phyloP scores from a whole-genome alignment of 2,113 vertebrate genomes.

The Donacobius atricapilla region DNA sequence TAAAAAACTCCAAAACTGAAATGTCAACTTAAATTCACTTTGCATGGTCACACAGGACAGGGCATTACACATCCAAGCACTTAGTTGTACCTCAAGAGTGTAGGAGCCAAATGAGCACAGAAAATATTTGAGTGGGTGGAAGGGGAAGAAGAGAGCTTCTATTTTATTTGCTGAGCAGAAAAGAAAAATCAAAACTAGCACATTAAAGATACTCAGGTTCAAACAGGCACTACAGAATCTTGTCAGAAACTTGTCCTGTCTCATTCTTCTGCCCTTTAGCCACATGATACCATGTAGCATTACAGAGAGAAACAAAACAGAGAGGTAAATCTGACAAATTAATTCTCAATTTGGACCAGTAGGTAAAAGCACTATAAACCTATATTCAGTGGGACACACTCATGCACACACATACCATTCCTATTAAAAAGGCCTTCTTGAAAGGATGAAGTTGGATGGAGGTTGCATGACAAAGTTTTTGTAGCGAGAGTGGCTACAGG shows the following conservation, averaged over 20 bases:
- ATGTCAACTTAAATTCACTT: neutral
- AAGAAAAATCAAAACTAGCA: neutral
- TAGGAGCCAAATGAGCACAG: neutral
- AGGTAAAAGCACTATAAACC: neutral
- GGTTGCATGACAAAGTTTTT: neutral
- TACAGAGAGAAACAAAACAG: neutral
- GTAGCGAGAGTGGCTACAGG: fast-evolving
- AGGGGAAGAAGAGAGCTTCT: neutral
- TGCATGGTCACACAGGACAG: neutral
- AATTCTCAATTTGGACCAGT: neutral
- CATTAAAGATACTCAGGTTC: neutral
- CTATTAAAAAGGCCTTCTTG: neutral
- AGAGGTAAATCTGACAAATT: neutral
- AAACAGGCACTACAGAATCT: neutral
- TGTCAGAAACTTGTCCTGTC: neutral
- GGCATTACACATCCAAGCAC: neutral
- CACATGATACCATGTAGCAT: neutral
- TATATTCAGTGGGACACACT: neutral
- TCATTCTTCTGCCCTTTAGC: neutral
- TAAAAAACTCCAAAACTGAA: neutral
- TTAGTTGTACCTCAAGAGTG: neutral
- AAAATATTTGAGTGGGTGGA: neutral
- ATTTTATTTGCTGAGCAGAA: neutral
- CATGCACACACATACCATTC: neutral
- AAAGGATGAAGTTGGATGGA: neutral